Evolutionary conservation across 1,140 invertebrate genomes (phyloP).

Genomic region (Aphidius ervi): DNA sequence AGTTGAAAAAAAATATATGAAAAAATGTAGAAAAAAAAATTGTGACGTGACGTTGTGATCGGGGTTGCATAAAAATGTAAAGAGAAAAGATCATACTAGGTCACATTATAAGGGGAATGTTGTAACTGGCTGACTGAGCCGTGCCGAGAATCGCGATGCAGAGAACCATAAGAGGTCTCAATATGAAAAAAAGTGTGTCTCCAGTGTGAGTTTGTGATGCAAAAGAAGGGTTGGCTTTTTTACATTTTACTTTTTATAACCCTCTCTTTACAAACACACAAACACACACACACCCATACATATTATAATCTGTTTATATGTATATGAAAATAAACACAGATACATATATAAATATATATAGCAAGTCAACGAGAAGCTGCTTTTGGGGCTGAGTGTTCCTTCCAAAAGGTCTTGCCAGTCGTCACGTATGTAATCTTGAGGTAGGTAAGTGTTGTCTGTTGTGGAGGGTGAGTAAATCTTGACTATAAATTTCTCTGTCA

Average conservation of each 20-base stretch:
- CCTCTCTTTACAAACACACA: neutral
- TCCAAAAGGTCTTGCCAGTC: no score
- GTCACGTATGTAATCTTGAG: no score
- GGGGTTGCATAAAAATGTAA: slow-evolving; percentile 17
- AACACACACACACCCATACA: neutral
- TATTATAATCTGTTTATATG: no score
- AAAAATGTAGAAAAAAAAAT: neutral
- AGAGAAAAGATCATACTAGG: slow-evolving; percentile 18
- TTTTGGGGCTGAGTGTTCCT: no score
- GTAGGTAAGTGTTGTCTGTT: no score
- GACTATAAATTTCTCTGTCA: no score
- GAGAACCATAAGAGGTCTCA: slow-evolving; percentile 2
- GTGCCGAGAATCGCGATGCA: slow-evolving; percentile 4
- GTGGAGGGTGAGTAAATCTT: no score
- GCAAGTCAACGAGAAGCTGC: no score
- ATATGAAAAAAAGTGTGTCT: slow-evolving; percentile 42
- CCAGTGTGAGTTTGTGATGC: slow-evolving; percentile 23
- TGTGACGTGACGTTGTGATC: slow-evolving; percentile 7
- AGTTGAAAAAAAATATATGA: neutral
- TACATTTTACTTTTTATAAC: neutral
- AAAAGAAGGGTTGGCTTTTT: neutral
- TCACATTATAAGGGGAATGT: slow-evolving; percentile 17
- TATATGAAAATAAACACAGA: no score
- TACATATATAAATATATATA: no score
- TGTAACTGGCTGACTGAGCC: slow-evolving; percentile 21